These are phyloP conservation scores for Danionella dracula DNA, from an alignment of 2,797 vertebrate species.

Conservation along the genomic window DNA sequence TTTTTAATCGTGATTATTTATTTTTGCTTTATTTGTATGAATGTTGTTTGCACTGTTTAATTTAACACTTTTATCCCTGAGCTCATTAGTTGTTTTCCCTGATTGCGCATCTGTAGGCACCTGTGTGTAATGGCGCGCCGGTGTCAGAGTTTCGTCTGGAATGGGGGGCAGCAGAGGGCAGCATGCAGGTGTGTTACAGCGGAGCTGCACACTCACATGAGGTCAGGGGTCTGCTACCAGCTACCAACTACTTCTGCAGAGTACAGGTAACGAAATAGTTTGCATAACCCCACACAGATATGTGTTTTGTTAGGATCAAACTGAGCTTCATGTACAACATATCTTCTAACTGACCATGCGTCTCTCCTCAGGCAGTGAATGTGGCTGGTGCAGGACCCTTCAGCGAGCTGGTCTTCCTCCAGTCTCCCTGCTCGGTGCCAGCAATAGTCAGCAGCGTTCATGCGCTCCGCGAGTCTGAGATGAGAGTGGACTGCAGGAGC, in stretches of 20 bases:
- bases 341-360: too few species aligned
- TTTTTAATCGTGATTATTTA: too few species aligned
- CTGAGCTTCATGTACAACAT: too few species aligned
- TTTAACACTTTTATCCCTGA: too few species aligned
- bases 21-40: too few species aligned
- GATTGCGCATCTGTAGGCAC: conserved; percentile 65
- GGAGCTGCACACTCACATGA: conserved; percentile 81
- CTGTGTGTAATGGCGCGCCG: conserved; percentile 81
- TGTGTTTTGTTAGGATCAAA: too few species aligned
- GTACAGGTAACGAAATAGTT: conserved; percentile 73
- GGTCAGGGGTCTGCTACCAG: conserved; percentile 88
- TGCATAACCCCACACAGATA: background rate
- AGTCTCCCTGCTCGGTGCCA: conserved; percentile 90
- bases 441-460: conserved; percentile 83
- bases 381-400: conserved; percentile 84
- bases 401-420: conserved; percentile 83
- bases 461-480: conserved; percentile 77
- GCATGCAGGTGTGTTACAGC: conserved; percentile 86
- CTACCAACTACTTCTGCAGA: conserved; percentile 88
- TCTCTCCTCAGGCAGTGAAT: conserved; percentile 78
- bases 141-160: conserved; percentile 87
- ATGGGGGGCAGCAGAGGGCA: conserved; percentile 91
- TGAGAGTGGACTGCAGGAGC: conserved; percentile 61
- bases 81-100: background rate
- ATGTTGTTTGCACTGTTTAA: too few species aligned